Base-by-base conservation (phyloP, 2,888 invertebrate species). In the Athripsodes cinereus region DNA sequence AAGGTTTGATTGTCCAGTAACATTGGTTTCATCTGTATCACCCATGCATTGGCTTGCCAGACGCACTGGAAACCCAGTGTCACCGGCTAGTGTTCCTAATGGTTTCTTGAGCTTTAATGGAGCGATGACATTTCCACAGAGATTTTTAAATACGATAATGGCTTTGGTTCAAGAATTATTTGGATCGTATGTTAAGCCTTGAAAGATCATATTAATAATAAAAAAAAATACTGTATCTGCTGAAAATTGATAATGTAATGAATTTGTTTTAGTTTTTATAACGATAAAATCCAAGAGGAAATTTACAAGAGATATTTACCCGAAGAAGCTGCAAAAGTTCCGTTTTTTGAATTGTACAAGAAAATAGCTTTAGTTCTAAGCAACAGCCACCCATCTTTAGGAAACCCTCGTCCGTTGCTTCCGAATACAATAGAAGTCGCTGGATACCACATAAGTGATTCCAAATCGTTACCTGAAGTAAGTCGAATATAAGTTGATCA, bases 301-400 rank as follows among this genome's bases (percentile, higher is more conserved):
- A 13, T 13, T 40, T 63, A 63, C 31, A 26, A 61, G 21, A 52
- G 59, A 20, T 57, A 59, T 22, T 57, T 63, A 40, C 61, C 63
- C 10, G 57, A 60, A 53, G 63, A 61, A 51, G 53, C 63, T 19
- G 22, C 35, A 19, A n/a, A 21, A 40, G 61, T 64, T 31, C 49
- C 56, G 8, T 64, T 50, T 22, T 50, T 46, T 34, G 60, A 62
- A 1, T 21, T 62, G n/a, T 31, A 34, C 6, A 53, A 60, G 18
- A 62, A 62, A n/a, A 60, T 59, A 6, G 60, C 65, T 3, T 56
- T 61, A 1, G 50, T 61, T 3, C 44, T 66, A 13, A 47, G 58
- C 11, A 66, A 65, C 54, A 63, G 58, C 26, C 66, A 66, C 44
- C 61, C 60, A n/a, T 63, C 66, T 3, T 46, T 64, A 2, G 64